Evolutionary conservation across 2,797 vertebrate species (phyloP).

Genomic region (Momotus momota): DNA sequence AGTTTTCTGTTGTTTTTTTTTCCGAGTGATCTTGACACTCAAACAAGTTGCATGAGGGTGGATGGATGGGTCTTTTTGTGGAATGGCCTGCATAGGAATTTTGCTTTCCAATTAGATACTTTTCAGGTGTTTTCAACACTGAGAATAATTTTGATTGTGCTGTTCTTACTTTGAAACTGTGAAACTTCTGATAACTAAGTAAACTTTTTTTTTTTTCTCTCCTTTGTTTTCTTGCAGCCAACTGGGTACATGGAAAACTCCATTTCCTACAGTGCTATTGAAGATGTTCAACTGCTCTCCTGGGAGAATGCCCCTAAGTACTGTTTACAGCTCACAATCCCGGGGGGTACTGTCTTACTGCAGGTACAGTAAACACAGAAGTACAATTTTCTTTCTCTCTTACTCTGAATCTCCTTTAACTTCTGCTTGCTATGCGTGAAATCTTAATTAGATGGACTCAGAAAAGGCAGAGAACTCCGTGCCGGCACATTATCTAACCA

Average conservation of each 20-base stretch:
- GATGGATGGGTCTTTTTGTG: background rate
- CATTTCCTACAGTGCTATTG: conserved; percentile 97
- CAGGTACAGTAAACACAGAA: conserved; percentile 85
- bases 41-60: background rate
- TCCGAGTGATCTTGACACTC: background rate
- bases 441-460: background rate
- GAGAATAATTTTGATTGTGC: background rate
- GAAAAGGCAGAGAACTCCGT: background rate
- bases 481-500: background rate
- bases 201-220: background rate
- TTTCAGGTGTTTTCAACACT: background rate
- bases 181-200: background rate
- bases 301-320: conserved; percentile 99
- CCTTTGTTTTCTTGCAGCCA: conserved; percentile 83
- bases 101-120: background rate
- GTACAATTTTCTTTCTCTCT: background rate
- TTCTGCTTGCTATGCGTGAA: background rate
- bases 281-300: conserved; percentile 96
- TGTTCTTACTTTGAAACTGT: background rate
- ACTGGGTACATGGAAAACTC: conserved; percentile 98
- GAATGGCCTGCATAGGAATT: background rate
- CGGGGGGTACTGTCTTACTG: conserved; percentile 93
- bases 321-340: conserved; percentile 98
- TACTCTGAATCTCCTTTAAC: background rate
- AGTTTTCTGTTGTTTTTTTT: background rate